Conservation (phyloP, 2,113 vertebrate genomes). For the Albula goreensis region DNA sequence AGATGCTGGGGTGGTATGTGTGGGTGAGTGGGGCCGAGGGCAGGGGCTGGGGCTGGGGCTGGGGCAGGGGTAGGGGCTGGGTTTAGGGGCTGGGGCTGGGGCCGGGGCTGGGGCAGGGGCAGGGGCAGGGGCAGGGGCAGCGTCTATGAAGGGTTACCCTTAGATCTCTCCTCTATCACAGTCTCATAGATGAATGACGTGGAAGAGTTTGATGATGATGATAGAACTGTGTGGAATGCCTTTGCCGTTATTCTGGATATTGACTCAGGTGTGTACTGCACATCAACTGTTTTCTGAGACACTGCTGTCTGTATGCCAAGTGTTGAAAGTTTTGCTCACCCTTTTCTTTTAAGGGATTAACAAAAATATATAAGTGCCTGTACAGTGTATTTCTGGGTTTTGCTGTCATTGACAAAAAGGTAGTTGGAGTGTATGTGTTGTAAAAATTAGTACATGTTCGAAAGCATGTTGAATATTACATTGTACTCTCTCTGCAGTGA, state of each 20-base stretch:
- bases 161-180: constrained; percentile 34
- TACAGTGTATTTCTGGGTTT: too few relatives aligned
- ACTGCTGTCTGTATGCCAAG: neutral
- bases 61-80: neutral
- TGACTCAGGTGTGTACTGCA: constrained; percentile 65
- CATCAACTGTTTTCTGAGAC: neutral
- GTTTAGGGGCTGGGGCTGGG: neutral
- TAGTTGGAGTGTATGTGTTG: too few relatives aligned
- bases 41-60: constrained; percentile 24
- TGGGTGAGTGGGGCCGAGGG: too few relatives aligned
- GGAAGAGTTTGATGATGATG: constrained; percentile 41
- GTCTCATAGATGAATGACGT: constrained; percentile 43
- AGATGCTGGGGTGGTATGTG: too few relatives aligned
- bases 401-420: too few relatives aligned
- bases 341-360: too few relatives aligned
- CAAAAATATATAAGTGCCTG: too few relatives aligned
- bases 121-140: constrained; percentile 42
- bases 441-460: too few relatives aligned
- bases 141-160: neutral
- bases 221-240: constrained; percentile 64
- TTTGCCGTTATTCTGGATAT: constrained; percentile 71
- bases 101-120: neutral
- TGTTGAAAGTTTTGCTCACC: neutral
- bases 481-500: neutral
- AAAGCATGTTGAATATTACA: too few relatives aligned